These are phyloP conservation scores for Actinopyga echinites DNA, from an alignment of 53 echinoderm and acorn worm species.

Conservation along the genomic window DNA sequence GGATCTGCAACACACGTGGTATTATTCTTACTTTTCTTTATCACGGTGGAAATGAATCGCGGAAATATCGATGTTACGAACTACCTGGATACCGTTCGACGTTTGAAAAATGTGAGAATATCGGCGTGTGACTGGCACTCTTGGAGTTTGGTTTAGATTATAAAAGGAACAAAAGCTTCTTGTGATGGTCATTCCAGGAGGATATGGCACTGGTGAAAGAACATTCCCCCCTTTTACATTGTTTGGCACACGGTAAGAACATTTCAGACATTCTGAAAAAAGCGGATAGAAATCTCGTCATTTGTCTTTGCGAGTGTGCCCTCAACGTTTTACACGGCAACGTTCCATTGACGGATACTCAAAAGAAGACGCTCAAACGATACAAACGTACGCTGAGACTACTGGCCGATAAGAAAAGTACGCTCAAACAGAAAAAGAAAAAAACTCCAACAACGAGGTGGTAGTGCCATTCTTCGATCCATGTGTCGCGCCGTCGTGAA, in stretches of 20 bases:
- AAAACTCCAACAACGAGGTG: background rate
- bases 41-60: too few relatives aligned
- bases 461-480: background rate
- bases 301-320: slow-evolving; percentile 34
- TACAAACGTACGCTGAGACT: slow-evolving; percentile 26
- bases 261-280: slow-evolving; percentile 7
- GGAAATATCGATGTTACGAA: too few relatives aligned
- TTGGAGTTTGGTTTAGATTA: too few relatives aligned
- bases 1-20: too few relatives aligned
- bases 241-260: background rate
- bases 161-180: too few relatives aligned
- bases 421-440: slow-evolving; percentile 21
- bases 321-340: slow-evolving; percentile 35
- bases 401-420: slow-evolving; percentile 8
- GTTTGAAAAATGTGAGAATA: too few relatives aligned
- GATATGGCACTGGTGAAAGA: background rate
- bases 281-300: background rate
- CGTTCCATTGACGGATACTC: background rate
- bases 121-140: too few relatives aligned
- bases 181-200: too few relatives aligned
- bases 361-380: slow-evolving; percentile 30
- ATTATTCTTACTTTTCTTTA: too few relatives aligned
- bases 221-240: slow-evolving; percentile 13
- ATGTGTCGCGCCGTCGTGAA: background rate
- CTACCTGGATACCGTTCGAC: too few relatives aligned